phyloP scores from a whole-genome alignment of 2,113 vertebrate genomes.

The Strix aluco region DNA sequence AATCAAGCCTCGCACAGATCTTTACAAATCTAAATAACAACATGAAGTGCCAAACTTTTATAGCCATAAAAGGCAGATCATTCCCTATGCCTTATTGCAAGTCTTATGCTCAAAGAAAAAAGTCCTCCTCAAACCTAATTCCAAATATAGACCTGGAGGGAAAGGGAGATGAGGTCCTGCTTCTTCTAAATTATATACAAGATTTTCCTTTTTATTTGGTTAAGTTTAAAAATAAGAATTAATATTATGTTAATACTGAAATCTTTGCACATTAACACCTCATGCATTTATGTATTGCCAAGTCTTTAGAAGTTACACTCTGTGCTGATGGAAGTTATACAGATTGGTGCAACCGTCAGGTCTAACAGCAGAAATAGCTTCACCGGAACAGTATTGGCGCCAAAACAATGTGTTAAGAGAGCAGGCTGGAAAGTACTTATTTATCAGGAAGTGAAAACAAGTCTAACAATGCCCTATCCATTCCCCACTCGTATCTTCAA shows the following conservation, averaged over 20 bases:
- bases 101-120: background rate
- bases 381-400: background rate
- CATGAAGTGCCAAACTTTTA: background rate
- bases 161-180: background rate
- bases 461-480: background rate
- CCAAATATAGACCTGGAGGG: background rate
- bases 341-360: background rate
- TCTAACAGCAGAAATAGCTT: background rate
- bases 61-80: accelerated
- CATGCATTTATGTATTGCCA: background rate
- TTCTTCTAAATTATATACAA: background rate
- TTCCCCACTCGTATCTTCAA: background rate
- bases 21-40: background rate
- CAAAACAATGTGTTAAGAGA: background rate
- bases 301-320: background rate
- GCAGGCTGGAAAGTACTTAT: background rate
- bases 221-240: background rate
- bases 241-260: background rate
- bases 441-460: too few species aligned
- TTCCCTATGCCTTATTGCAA: background rate
- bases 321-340: background rate
- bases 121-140: background rate
- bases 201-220: background rate
- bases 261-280: background rate
- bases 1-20: background rate